Evolutionary conservation across 92 coral and sea anemone species (phyloP), one percentile per base, ranked within the genome.

Genomic region (Parazoanthus swiftii): DNA sequence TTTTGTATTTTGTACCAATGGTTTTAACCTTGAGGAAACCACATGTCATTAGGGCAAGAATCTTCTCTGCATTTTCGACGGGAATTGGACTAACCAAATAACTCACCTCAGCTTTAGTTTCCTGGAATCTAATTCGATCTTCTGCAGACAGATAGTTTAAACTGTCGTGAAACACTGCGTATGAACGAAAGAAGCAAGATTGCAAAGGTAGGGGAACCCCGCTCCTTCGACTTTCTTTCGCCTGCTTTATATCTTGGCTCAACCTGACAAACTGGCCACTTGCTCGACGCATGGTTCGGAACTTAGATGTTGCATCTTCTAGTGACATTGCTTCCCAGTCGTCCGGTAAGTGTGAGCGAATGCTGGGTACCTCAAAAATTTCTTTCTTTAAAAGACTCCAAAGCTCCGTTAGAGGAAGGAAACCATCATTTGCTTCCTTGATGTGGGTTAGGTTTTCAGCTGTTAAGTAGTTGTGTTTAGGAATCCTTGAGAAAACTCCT

Each of bases 341-440:
- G 54, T 76, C 85, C 39, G 91, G 91, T 4, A 84, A n/a, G 42
- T 89, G 23, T 4, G 82, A 54, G 11, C 86, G 92, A 79, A 90
- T 70, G 4, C 48, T 86, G 0, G 90, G 86, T 50, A 90, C 92
- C 86, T 90, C 92, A 71, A 65, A 90, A 42, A 90, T 44, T 59
- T 90, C 92, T 86, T 85, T 86, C 59, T 90, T 86, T 3, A 90
- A 73, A 33, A 90, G 89, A n/a, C 71, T 14, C 92, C 92, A 90
- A 51, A 90, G 48, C 13, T 86, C 90, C n/a, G 80, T 84, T 43
- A 90, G 81, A 21, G 92, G 92, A 26, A 90, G 88, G 26, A 86
- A 90, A 15, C 92, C 90, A 81, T 90, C 67, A 74, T 80, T 80
- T 9, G 92, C 88, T 9, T 84, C 58, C 20, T 58, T 83, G 37